Conservation (phyloP, 2,888 invertebrate species). For the Cerastoderma edule region DNA sequence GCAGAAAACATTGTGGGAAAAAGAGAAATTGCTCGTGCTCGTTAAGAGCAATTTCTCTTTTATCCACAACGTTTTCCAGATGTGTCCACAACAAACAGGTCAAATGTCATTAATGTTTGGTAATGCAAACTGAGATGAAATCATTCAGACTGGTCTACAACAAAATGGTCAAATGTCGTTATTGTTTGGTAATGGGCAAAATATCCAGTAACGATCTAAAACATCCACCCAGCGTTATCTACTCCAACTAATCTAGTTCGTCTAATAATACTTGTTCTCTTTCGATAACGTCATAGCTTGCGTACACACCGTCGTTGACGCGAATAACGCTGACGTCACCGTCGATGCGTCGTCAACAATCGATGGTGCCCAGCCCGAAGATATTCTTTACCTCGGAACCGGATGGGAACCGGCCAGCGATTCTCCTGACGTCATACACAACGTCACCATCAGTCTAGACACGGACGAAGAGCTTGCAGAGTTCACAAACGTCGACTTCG, state of each 20-base stretch:
- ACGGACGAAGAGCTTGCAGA: constrained; percentile 28
- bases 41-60: background rate
- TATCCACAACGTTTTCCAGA: background rate
- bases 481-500: background rate
- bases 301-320: constrained; percentile 21
- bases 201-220: too few relatives aligned
- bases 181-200: too few relatives aligned
- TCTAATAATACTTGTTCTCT: too few relatives aligned
- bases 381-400: constrained; percentile 14
- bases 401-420: constrained; percentile 23
- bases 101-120: background rate
- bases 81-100: background rate
- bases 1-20: too few relatives aligned
- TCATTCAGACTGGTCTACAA: background rate
- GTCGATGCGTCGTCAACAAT: constrained; percentile 21
- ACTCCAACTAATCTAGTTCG: too few relatives aligned
- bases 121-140: background rate
- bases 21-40: background rate
- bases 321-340: constrained; percentile 29
- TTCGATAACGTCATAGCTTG: constrained; percentile 9
- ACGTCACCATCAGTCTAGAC: constrained; percentile 15
- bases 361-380: constrained; percentile 6
- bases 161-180: too few relatives aligned
- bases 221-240: too few relatives aligned
- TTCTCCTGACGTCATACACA: constrained; percentile 20